phyloP scores from a whole-genome alignment of 2,888 invertebrate species.

The Drosophila emarginata region DNA sequence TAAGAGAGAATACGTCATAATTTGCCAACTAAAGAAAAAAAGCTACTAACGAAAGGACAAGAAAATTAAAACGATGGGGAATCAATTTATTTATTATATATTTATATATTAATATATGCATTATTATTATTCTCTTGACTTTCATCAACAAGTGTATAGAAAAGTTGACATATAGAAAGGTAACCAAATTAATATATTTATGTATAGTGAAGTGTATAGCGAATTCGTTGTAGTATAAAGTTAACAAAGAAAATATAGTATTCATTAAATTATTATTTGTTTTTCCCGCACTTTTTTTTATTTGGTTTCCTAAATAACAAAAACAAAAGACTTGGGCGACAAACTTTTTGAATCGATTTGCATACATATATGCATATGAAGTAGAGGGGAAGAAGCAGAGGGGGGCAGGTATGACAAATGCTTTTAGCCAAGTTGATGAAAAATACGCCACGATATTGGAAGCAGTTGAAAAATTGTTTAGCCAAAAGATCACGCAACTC shows the following conservation, averaged over 20 bases:
- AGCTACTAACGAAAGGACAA: too few relatives aligned
- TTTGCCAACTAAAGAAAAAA: too few relatives aligned
- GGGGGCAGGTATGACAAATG: constrained; percentile 35
- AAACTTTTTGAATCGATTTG: constrained; percentile 35
- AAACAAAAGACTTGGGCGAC: constrained; percentile 26
- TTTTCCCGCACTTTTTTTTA: too few relatives aligned
- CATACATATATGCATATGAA: neutral
- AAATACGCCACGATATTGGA: constrained; percentile 36
- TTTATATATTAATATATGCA: too few relatives aligned
- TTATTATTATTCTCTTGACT: too few relatives aligned
- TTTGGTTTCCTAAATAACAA: neutral
- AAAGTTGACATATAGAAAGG: too few relatives aligned
- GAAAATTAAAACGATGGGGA: too few relatives aligned
- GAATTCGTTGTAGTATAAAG: neutral
- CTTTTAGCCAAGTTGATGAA: constrained; percentile 31
- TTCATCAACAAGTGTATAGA: too few relatives aligned
- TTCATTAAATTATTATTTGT: constrained; percentile 6
- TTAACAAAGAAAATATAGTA: neutral
- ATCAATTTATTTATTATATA: too few relatives aligned
- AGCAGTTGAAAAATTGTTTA: constrained; percentile 51
- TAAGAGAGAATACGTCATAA: too few relatives aligned
- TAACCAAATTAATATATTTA: too few relatives aligned
- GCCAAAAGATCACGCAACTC: constrained; percentile 38
- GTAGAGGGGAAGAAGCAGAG: neutral
- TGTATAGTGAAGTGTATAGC: neutral